A percentile compares a stretch with the other conserved stretches of the same genome.
Evolutionary conservation across 1,140 invertebrate species (phyloP).

Genomic region (Rhyacophila brunnea): DNA sequence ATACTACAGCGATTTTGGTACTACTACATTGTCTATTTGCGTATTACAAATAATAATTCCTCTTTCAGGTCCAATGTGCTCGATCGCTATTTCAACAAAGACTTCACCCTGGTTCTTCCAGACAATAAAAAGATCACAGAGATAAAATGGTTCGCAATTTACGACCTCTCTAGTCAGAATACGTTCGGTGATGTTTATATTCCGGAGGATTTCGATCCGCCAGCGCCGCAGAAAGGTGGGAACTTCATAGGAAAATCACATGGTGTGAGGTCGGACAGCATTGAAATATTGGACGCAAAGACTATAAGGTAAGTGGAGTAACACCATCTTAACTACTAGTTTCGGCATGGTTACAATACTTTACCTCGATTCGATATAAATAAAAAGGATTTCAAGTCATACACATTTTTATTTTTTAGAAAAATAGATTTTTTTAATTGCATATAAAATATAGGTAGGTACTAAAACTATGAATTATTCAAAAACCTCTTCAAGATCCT

Average conservation of each 20-base stretch:
- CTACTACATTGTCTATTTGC: too few species aligned
- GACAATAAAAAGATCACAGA: slow-evolving; percentile 85
- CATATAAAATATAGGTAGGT: too few species aligned
- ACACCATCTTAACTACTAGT: too few species aligned
- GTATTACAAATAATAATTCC: too few species aligned
- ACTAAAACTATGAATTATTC: too few species aligned
- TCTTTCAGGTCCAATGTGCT: slow-evolving; percentile 80
- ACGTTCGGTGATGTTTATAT: slow-evolving; percentile 89
- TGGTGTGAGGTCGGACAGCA: slow-evolving; percentile 67
- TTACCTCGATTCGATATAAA: too few species aligned
- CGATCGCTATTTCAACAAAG: slow-evolving; percentile 81
- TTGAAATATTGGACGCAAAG: slow-evolving; percentile 79
- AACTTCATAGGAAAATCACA: slow-evolving; percentile 69
- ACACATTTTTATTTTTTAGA: too few species aligned
- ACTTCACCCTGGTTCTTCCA: slow-evolving; percentile 79
- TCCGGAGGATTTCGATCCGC: slow-evolving; percentile 89
- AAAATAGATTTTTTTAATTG: too few species aligned
- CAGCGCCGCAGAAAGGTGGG: slow-evolving; percentile 68
- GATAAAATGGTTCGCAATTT: slow-evolving; percentile 88
- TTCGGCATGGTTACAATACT: too few species aligned
- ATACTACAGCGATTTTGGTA: too few species aligned
- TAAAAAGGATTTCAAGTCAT: too few species aligned
- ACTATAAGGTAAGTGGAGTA: slow-evolving; percentile 65
- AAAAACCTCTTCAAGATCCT: too few species aligned
- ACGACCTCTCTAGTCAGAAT: slow-evolving; percentile 82